Evolutionary conservation across 1,140 invertebrate species (phyloP), one percentile per base, ranked within the genome.

Genomic region (Nasonia longicornis): DNA sequence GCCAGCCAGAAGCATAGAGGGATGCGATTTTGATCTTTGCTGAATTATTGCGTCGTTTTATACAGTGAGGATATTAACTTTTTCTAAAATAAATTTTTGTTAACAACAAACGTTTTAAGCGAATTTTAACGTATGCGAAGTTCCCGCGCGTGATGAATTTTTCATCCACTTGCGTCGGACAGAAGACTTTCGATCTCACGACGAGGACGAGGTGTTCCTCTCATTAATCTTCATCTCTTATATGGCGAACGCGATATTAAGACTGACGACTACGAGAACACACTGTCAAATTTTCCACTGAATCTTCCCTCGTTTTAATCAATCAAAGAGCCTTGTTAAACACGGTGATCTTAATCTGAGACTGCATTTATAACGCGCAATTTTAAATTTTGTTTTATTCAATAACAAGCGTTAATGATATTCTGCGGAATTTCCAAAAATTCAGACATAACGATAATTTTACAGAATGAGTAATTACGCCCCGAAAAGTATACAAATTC

Each of bases 1-100:
- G 71, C 71, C 71, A 75, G 38, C 26, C 20, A 20, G 52, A 35
- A 35, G 64, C 73, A 20, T 45, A 3, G 8, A 14, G 58, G n/a
- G 58, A 75, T 22, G 22, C 2, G 38, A 82, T 82, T 82, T 22
- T 35, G 70, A 73, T 78, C 80, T 73, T 78, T 67, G 69, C 75
- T 78, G 75, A 77, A 38, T 82, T 63, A 52, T 78, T 72, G 75
- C 67, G 48, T 52, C 58, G 38, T 71, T 70, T 77, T 77, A 75
- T 8, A 42, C 4, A 2, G 35, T 22, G 58, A 80, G 48, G 64
- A 67, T 58, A 35, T 35, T 35, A 31, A 26, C 26, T 26, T 26
- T 26, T 26, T 26, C 26, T 26, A 26, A 26, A 26, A 26, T 26
- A 26, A 26, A 26, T 26, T 26, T 2, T 26, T 2, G 26, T 26